A percentile compares a stretch with the other conserved stretches of the same genome.
These are phyloP conservation scores for Neogale vison DNA, from an alignment of 2,113 vertebrate genomes.

Conservation along the genomic window DNA sequence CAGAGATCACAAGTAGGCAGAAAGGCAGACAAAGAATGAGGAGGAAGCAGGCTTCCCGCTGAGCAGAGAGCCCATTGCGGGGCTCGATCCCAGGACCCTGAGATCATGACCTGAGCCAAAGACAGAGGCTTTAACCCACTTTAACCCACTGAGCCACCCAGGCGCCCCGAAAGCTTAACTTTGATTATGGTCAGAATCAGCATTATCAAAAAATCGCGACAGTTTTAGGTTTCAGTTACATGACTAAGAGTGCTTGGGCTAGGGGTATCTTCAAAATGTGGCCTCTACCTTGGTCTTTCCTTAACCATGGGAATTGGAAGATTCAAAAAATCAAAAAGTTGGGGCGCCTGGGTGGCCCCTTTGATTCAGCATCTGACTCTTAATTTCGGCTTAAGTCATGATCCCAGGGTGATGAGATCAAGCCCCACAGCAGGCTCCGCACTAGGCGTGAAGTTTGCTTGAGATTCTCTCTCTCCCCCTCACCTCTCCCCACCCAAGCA, in stretches of 20 bases:
- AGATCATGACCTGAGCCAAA: no score
- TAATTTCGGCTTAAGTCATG: neutral
- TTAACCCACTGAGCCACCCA: no score
- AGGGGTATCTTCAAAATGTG: neutral
- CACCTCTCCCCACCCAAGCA: neutral
- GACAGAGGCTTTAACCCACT: no score
- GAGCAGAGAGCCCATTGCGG: no score
- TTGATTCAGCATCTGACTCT: neutral
- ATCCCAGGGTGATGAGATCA: neutral
- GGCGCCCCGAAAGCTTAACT: neutral
- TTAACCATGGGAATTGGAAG: neutral
- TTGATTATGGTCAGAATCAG: neutral
- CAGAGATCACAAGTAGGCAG: no score
- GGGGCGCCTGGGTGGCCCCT: neutral
- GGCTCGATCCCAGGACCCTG: no score
- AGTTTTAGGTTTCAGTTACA: neutral
- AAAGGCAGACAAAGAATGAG: no score
- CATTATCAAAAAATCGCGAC: neutral
- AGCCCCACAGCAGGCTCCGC: neutral
- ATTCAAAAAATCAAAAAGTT: neutral
- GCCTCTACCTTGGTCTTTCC: neutral
- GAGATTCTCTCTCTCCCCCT: neutral
- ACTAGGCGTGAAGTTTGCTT: neutral
- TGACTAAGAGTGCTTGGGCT: neutral
- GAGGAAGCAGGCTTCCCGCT: no score